Percentiles rank a stretch among this genome's conserved stretches.
These are phyloP conservation scores for cattle (Bos taurus) DNA, from an alignment of 2,113 vertebrate genomes.

Conservation along the genomic window DNA sequence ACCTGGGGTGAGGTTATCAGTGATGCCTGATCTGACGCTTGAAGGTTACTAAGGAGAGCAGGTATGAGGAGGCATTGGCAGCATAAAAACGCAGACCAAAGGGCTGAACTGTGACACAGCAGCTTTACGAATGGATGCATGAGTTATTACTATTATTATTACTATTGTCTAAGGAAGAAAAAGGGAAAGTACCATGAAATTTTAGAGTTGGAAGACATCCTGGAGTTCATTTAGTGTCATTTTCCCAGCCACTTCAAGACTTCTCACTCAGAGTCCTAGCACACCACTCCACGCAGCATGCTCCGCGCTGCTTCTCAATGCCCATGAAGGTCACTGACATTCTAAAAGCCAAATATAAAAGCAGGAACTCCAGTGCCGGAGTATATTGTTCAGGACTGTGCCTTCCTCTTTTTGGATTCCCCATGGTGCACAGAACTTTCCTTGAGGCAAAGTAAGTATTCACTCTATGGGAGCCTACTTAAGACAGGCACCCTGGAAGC, in stretches of 20 bases:
- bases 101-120: not conserved
- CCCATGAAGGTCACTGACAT: not conserved
- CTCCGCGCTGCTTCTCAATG: not conserved
- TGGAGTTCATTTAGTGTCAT: not conserved
- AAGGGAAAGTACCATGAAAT: not conserved
- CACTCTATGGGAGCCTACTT: not conserved
- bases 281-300: not conserved
- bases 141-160: not conserved
- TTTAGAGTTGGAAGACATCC: not conserved
- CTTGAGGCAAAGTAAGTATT: not conserved
- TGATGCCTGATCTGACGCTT: not conserved
- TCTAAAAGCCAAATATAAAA: not conserved
- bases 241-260: not conserved
- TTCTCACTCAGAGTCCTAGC: not conserved
- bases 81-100: not conserved
- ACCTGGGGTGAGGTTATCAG: not conserved
- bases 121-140: not conserved
- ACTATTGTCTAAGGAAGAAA: not conserved
- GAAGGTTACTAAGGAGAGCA: not conserved
- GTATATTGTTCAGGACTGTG: not conserved
- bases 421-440: not conserved
- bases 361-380: not conserved
- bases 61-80: too few relatives aligned
- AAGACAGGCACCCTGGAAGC: not conserved
- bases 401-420: not conserved